phyloP scores from a whole-genome alignment of 1,140 invertebrate species.

The Drosophila watanabei region DNA sequence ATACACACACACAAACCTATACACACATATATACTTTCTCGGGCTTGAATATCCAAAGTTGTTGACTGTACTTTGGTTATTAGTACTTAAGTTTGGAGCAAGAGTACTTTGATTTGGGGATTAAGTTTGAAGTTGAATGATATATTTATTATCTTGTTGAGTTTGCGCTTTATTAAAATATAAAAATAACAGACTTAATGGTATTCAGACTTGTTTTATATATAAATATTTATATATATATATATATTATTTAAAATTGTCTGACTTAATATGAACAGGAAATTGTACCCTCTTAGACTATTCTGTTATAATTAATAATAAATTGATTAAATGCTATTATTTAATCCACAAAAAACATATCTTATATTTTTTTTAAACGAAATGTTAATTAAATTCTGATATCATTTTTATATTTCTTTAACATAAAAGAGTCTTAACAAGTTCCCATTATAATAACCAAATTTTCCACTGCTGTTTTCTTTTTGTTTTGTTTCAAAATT shows the following conservation, averaged over 20 bases:
- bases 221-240: neutral
- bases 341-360: neutral
- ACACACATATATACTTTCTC: neutral
- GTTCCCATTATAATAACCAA: neutral
- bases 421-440: neutral
- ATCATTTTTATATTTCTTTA: neutral
- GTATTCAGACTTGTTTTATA: neutral
- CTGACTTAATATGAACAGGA: too few species aligned
- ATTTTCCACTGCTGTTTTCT: conserved; percentile 33
- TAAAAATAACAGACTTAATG: neutral
- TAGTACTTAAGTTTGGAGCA: conserved; percentile 22
- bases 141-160: neutral
- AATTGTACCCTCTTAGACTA: too few species aligned
- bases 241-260: too few species aligned
- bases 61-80: conserved; percentile 53
- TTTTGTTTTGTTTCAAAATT: conserved; percentile 67
- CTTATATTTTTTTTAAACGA: neutral
- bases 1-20: conserved; percentile 12
- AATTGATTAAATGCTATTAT: neutral
- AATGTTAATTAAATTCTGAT: neutral
- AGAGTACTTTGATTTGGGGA: neutral
- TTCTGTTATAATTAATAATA: neutral
- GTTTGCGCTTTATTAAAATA: neutral
- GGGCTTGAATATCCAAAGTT: conserved; percentile 38
- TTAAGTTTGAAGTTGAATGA: neutral